Conservation (phyloP, 2,797 vertebrate genomes). For the Poeciliopsis infans region DNA sequence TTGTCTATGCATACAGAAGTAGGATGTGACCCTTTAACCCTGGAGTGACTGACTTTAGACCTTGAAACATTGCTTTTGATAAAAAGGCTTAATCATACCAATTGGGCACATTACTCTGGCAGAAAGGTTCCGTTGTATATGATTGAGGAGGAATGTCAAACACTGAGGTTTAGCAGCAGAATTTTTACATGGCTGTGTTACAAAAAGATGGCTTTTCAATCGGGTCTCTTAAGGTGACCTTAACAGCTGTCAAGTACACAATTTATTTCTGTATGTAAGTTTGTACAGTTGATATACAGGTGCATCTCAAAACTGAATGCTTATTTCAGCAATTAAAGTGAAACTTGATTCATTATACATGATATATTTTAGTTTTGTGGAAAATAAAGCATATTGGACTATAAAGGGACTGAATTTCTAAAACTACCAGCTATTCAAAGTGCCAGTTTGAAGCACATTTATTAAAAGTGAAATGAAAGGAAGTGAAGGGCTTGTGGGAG, state of each 20-base stretch:
- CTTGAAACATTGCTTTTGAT: neutral
- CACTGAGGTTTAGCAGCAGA: constrained; percentile 65
- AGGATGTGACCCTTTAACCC: neutral
- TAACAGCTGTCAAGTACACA: constrained; percentile 28
- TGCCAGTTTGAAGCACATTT: neutral
- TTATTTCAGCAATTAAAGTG: neutral
- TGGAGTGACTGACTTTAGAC: neutral
- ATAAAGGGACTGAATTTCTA: neutral
- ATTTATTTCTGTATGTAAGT: constrained; percentile 58
- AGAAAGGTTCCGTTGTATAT: too few relatives aligned
- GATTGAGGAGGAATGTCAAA: constrained; percentile 39
- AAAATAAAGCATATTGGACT: neutral
- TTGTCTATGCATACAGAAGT: neutral
- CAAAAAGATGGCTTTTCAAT: constrained; percentile 73
- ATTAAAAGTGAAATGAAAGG: neutral
- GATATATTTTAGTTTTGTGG: neutral
- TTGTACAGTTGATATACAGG: constrained; percentile 38
- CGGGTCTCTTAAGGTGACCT: constrained; percentile 45
- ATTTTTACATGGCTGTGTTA: constrained; percentile 39
- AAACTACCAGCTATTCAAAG: neutral
- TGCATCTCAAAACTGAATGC: neutral
- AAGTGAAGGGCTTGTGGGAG: neutral
- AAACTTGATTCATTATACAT: neutral
- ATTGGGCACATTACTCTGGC: neutral
- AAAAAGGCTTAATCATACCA: neutral